Conservation (phyloP, 2,888 invertebrate species). For the Xestia c-nigrum region DNA sequence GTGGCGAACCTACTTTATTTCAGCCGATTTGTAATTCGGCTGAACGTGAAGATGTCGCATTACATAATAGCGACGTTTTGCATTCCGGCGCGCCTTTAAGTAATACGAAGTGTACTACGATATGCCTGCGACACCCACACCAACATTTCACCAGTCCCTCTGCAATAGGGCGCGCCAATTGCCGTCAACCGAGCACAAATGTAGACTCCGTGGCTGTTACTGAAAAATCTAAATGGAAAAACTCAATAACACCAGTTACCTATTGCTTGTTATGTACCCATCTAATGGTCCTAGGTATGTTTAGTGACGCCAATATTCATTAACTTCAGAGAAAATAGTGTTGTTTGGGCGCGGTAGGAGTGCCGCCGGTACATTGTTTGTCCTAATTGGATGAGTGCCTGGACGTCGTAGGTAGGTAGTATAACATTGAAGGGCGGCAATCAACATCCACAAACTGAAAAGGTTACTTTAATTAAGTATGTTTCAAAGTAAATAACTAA, state of each 20-base stretch:
- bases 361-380: not conserved
- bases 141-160: not conserved
- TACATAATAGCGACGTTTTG: no score
- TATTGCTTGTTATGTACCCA: not conserved
- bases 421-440: not conserved
- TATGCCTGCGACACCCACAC: no score
- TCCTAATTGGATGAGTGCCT: conserved; percentile 6
- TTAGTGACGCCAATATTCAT: not conserved
- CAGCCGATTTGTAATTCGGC: no score
- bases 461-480: not conserved
- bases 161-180: not conserved
- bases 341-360: not conserved
- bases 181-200: not conserved
- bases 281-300: not conserved
- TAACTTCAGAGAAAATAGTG: not conserved
- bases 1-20: no score
- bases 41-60: no score
- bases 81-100: no score
- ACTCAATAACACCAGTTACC: not conserved
- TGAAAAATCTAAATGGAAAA: not conserved
- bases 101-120: no score
- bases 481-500: not conserved
- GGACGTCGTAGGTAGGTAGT: not conserved
- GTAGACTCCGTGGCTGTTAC: not conserved
- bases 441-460: not conserved